A percentile compares a stretch with the other conserved stretches of the same genome.
These are phyloP conservation scores for Arbacia lixula DNA, from an alignment of 53 echinoderm and acorn worm genomes.

Conservation along the genomic window DNA sequence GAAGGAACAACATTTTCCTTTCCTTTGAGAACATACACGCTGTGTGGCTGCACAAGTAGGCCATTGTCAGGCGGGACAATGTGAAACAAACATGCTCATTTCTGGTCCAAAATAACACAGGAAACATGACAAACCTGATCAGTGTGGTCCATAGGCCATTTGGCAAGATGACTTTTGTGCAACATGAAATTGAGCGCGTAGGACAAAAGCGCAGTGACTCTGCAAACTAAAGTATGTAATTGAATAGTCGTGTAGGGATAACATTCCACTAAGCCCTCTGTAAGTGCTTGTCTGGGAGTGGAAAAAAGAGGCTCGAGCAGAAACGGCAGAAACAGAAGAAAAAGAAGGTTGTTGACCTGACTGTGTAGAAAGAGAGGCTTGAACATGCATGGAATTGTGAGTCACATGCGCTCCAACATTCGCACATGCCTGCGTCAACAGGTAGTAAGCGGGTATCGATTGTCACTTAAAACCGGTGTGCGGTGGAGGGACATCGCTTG, in stretches of 20 bases:
- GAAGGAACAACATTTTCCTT: slow-evolving; percentile 19
- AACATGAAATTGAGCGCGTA: slow-evolving; percentile 20
- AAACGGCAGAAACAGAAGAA: too few species aligned
- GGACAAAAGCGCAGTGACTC: slow-evolving; percentile 14
- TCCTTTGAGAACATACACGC: slow-evolving; percentile 6
- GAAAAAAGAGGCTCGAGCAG: too few species aligned
- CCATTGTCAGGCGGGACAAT: slow-evolving; percentile 9
- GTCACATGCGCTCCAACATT: neutral
- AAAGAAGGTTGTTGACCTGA: slow-evolving; percentile 8
- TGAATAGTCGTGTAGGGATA: slow-evolving; percentile 16
- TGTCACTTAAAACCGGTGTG: neutral
- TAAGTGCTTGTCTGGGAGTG: slow-evolving; percentile 15
- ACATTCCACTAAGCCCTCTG: neutral
- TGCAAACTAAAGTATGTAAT: slow-evolving; percentile 16
- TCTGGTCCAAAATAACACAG: neutral
- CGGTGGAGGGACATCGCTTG: neutral
- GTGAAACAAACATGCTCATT: neutral
- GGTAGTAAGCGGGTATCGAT: slow-evolving; percentile 28
- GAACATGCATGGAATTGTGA: neutral
- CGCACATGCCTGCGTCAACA: slow-evolving; percentile 24
- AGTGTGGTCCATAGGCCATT: neutral
- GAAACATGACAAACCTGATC: slow-evolving; percentile 12
- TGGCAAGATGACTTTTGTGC: slow-evolving; percentile 21
- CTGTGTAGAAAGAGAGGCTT: neutral
- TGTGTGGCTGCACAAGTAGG: too few species aligned